Conservation (phyloP, 2,113 vertebrate genomes). For the Helogale parvula region DNA sequence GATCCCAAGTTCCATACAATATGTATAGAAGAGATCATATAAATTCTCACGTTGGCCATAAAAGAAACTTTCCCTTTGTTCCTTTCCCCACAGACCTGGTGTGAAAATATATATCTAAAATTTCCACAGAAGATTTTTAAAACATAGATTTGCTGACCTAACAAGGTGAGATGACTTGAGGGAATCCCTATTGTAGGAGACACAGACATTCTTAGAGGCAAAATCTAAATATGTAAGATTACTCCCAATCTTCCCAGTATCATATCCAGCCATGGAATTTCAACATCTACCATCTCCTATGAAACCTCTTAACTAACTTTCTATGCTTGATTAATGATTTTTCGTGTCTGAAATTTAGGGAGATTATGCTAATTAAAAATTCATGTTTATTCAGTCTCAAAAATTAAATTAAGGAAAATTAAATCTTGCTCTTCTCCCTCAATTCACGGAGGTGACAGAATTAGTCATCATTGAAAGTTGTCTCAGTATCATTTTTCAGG, state of each 20-base stretch:
- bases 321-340: neutral
- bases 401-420: neutral
- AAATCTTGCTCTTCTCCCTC: neutral
- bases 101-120: neutral
- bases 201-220: neutral
- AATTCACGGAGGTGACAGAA: neutral
- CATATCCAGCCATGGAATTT: neutral
- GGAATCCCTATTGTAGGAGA: neutral
- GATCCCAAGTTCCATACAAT: neutral
- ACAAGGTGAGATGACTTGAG: neutral
- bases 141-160: neutral
- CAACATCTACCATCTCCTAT: neutral
- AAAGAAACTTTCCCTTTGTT: neutral
- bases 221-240: neutral
- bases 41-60: neutral
- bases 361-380: neutral
- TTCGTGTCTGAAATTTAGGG: constrained; percentile 19
- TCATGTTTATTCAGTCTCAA: neutral
- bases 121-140: neutral
- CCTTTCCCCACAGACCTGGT: neutral
- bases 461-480: neutral
- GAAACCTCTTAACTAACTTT: neutral
- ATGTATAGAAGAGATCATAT: neutral
- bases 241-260: neutral
- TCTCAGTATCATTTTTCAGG: neutral